Percentiles rank a stretch among this genome's conserved stretches.
Conservation (phyloP, 2,113 vertebrate species). For the Phocoena phocoena region DNA sequence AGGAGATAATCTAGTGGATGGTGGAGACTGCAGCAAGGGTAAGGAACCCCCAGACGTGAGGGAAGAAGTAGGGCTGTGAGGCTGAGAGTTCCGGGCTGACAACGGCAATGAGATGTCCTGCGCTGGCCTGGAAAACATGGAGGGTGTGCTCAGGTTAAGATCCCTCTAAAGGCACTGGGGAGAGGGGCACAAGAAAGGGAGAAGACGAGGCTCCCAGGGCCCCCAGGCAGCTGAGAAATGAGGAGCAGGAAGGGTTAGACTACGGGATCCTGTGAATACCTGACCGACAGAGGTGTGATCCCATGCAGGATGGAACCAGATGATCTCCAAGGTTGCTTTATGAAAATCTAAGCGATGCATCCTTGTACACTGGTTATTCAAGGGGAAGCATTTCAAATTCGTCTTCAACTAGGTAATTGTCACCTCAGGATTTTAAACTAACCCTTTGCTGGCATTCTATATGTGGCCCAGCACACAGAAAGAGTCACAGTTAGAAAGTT, state of each 20-base stretch:
- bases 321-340: neutral
- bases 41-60: constrained; percentile 94
- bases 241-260: neutral
- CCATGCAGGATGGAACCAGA: neutral
- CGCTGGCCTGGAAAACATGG: constrained; percentile 88
- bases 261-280: neutral
- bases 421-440: constrained; percentile 24
- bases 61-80: constrained; percentile 97
- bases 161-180: neutral
- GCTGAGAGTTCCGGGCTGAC: constrained; percentile 88
- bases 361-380: neutral
- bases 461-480: neutral
- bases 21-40: constrained; percentile 93
- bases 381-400: constrained; percentile 4
- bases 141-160: constrained; percentile 40
- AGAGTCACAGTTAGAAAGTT: constrained; percentile 40
- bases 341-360: neutral
- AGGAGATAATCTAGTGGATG: constrained; percentile 87
- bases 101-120: constrained; percentile 89
- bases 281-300: neutral
- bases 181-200: neutral
- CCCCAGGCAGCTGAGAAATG: neutral
- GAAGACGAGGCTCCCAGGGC: neutral
- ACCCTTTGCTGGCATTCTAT: neutral
- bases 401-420: constrained; percentile 2